Base-by-base conservation (phyloP, 2,888 invertebrate genomes). In the Dryobotodes eremita region DNA sequence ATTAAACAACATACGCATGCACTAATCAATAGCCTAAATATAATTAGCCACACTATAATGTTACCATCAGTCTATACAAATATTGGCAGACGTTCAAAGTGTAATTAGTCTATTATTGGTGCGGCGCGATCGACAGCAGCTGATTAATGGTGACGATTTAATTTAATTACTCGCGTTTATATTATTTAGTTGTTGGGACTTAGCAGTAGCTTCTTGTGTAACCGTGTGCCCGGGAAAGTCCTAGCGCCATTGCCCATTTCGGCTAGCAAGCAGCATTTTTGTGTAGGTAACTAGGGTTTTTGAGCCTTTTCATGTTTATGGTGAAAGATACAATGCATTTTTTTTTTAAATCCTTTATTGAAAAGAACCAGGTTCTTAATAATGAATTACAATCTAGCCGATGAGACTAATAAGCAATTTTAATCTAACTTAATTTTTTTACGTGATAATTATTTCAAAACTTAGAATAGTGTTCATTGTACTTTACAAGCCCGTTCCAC, bases 71-170 rank as follows among this genome's bases (percentile, higher is more conserved):
- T 62, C 79, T 69, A n/a, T 70, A 86, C 84, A 82, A 84, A 88
- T 86, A 87, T 77, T 92, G 92, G 92, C 92, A 85, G 82, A 86
- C 84, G 90, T 91, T 92, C 92, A 93, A 94, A 91, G 88, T 89
- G 92, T 92, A 92, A 93, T 92, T 92, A 90, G 89, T 89, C 87
- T 91, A 90, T 90, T 92, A 90, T 89, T 90, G 90, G 89, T 87
- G 80, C 70, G 55, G 42, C 50, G 75, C 80, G 79, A 82, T 86
- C 77, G 84, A 86, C 77, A 80, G 71, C 72, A 20, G 46, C 82
- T 86, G 77, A 89, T 87, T 86, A 81, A 84, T 80, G 71, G 53
- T 50, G 75, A 86, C 68, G 20, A 75, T 77, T 86, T 71, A 72
- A 85, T 87, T 84, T 84, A 86, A 84, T 80, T 73, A 69, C 36